Evolutionary conservation across 2,113 vertebrate genomes (phyloP).

Genomic region (Zingel zingel): DNA sequence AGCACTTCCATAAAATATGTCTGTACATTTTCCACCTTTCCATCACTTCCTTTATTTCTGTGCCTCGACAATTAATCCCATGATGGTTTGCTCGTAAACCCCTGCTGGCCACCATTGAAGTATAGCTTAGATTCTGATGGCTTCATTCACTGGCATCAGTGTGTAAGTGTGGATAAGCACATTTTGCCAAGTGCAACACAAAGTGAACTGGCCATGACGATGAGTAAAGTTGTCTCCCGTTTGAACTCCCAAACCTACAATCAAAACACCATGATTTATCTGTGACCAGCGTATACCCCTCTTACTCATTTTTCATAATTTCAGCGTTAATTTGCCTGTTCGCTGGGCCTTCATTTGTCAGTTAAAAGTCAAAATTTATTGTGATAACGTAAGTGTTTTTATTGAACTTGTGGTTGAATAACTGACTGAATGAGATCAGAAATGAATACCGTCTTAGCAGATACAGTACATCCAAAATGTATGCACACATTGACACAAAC

Average conservation of each 20-base stretch:
- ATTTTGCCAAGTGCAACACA: conserved; percentile 71
- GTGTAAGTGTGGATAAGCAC: conserved; percentile 54
- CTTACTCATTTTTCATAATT: conserved; percentile 57
- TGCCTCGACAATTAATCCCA: conserved; percentile 63
- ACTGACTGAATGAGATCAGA: conserved; percentile 70
- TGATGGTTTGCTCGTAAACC: conserved; percentile 66
- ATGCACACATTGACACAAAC: conserved; percentile 45
- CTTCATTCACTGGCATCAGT: conserved; percentile 67
- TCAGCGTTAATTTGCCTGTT: conserved; percentile 61
- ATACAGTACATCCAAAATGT: conserved; percentile 61
- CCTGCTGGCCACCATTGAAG: conserved; percentile 52
- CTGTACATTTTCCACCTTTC: conserved; percentile 70
- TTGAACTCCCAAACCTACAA: conserved; percentile 69
- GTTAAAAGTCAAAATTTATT: conserved; percentile 64
- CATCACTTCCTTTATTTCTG: conserved; percentile 65
- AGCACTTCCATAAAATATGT: conserved; percentile 66
- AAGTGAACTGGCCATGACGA: conserved; percentile 67
- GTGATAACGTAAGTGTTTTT: conserved; percentile 71
- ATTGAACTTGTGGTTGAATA: conserved; percentile 64
- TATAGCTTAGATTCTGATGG: conserved; percentile 46
- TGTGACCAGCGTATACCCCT: conserved; percentile 34
- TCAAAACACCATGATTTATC: conserved; percentile 53
- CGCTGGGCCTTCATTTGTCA: conserved; percentile 46
- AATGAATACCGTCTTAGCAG: conserved; percentile 59
- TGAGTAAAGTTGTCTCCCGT: conserved; percentile 58